Percentiles rank a stretch among this genome's conserved stretches.
Conservation (phyloP, 2,113 vertebrate species). For the Anarhynchus alexandrinus region DNA sequence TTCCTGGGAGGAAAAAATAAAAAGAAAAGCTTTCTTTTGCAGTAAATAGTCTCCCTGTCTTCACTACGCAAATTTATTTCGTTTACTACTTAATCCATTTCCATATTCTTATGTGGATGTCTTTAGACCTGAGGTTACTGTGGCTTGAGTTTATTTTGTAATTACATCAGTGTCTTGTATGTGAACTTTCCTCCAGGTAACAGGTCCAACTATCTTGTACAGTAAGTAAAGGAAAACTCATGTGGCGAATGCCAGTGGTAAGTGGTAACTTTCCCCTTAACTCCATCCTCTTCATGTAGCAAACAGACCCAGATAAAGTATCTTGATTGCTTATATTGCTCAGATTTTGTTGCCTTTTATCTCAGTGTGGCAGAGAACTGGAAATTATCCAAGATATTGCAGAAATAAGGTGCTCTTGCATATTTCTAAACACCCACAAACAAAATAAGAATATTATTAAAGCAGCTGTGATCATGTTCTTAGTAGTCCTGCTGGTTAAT, state of each 20-base stretch:
- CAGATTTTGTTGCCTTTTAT: background rate
- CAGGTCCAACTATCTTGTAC: background rate
- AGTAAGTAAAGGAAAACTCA: background rate
- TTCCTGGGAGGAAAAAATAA: background rate
- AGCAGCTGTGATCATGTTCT: background rate
- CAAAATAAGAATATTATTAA: background rate
- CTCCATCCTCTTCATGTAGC: background rate
- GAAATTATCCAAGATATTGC: background rate
- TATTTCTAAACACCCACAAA: background rate
- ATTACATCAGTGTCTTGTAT: background rate
- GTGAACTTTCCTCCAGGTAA: background rate
- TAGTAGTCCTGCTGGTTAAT: background rate
- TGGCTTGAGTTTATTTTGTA: slow-evolving; percentile 56
- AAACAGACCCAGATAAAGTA: background rate
- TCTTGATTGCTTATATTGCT: background rate
- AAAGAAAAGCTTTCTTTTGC: background rate
- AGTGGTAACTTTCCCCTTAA: background rate
- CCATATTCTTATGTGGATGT: background rate
- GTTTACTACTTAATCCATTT: background rate
- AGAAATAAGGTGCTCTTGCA: background rate
- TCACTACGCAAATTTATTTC: background rate
- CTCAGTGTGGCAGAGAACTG: background rate
- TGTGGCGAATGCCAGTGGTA: background rate
- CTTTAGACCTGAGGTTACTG: background rate
- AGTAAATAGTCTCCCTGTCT: background rate